Conservation (phyloP, 2,113 vertebrate genomes). For the Sterrhoptilus dennistouni region DNA sequence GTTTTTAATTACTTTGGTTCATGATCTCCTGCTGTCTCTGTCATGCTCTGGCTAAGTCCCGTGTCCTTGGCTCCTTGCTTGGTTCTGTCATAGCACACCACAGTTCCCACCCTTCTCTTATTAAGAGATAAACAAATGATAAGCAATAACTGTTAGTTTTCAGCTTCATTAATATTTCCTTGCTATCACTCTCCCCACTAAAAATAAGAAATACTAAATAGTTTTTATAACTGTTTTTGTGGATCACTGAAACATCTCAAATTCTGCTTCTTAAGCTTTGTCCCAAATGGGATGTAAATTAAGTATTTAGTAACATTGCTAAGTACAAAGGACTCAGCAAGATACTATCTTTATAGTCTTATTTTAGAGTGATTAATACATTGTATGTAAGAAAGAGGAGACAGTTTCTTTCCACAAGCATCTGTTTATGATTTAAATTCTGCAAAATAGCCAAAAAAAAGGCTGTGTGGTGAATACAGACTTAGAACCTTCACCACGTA, state of each 20-base stretch:
- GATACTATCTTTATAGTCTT: conserved; percentile 46
- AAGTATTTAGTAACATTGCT: not conserved
- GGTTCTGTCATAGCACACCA: not conserved
- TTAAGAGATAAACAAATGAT: not conserved
- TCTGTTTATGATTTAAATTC: conserved; percentile 67
- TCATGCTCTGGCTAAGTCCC: not conserved
- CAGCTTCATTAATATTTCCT: not conserved
- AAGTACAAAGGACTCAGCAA: conserved; percentile 14
- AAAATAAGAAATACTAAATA: not conserved
- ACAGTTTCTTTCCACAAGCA: conserved; percentile 44
- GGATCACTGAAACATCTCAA: not conserved
- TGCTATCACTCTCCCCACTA: not conserved
- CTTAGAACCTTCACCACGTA: conserved; percentile 8
- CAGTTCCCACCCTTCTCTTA: not conserved
- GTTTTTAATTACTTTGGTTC: not conserved
- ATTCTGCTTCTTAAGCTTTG: conserved; percentile 33
- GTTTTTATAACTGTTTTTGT: not conserved
- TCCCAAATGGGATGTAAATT: conserved; percentile 16
- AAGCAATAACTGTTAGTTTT: not conserved
- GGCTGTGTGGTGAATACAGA: conserved; percentile 20
- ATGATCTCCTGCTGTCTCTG: not conserved
- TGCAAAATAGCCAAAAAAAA: conserved; percentile 28
- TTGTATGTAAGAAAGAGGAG: conserved; percentile 20
- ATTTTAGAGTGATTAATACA: conserved; percentile 64
- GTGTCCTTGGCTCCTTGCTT: not conserved